These are phyloP conservation scores for Neosilurus hyrtlii DNA, from an alignment of 2,797 vertebrate genomes.

Conservation along the genomic window DNA sequence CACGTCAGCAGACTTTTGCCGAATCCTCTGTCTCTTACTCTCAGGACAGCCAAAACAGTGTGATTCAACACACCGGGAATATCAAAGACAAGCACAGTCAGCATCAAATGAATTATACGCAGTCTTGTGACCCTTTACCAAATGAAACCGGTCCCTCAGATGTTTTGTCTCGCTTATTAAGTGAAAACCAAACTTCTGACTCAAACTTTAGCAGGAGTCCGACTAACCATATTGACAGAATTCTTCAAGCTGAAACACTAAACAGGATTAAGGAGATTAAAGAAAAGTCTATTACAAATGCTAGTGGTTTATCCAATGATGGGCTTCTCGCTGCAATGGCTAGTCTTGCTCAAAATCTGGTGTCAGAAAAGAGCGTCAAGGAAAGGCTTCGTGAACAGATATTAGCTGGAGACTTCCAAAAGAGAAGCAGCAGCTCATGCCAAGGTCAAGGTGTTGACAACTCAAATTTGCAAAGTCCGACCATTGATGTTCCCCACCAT, in stretches of 20 bases:
- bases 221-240: slow-evolving; percentile 69
- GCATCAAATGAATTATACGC: slow-evolving; percentile 67
- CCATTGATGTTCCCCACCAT: slow-evolving; percentile 43
- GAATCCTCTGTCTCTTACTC: slow-evolving; percentile 55
- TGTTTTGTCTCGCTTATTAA: slow-evolving; percentile 71
- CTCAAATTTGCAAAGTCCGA: slow-evolving; percentile 49
- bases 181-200: slow-evolving; percentile 67
- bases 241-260: slow-evolving; percentile 71
- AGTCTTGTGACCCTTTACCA: slow-evolving; percentile 71
- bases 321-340: slow-evolving; percentile 64
- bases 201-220: slow-evolving; percentile 68
- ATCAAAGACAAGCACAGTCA: slow-evolving; percentile 60
- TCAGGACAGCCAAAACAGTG: slow-evolving; percentile 63
- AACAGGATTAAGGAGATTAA: slow-evolving; percentile 68
- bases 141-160: slow-evolving; percentile 68
- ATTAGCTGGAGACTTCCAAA: slow-evolving; percentile 70
- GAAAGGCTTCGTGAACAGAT: slow-evolving; percentile 75
- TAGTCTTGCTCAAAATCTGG: slow-evolving; percentile 73
- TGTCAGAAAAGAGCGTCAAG: slow-evolving; percentile 71
- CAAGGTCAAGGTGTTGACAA: slow-evolving; percentile 52
- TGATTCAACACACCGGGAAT: slow-evolving; percentile 75
- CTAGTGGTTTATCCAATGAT: slow-evolving; percentile 68
- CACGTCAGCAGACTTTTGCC: slow-evolving; percentile 68
- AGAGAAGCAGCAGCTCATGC: slow-evolving; percentile 60
- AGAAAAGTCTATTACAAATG: slow-evolving; percentile 57